phyloP scores from a whole-genome alignment of 2,888 invertebrate genomes.

The Itoplectis maculator region DNA sequence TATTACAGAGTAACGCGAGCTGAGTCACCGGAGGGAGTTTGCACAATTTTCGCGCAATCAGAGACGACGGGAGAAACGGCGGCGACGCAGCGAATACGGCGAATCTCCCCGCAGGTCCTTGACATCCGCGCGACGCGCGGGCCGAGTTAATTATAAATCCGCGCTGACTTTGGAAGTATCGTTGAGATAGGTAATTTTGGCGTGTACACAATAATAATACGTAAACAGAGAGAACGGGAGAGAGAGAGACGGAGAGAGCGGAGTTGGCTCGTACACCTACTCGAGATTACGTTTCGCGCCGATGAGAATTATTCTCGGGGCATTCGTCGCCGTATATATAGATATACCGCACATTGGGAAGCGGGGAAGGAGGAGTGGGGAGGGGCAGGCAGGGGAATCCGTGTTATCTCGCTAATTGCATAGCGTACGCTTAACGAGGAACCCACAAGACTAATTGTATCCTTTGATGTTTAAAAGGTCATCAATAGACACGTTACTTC shows the following conservation, averaged over 20 bases:
- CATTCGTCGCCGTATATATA: conserved; percentile 46
- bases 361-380: conserved; percentile 28
- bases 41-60: neutral
- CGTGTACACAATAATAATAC: conserved; percentile 10
- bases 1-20: neutral
- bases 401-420: conserved; percentile 63
- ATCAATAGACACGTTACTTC: conserved; percentile 16
- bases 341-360: conserved; percentile 11
- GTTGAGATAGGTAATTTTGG: conserved; percentile 14
- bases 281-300: conserved; percentile 31
- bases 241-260: too few species aligned
- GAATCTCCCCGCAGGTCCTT: conserved; percentile 16
- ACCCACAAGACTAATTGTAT: conserved; percentile 63
- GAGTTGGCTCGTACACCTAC: conserved; percentile 28
- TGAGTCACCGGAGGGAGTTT: neutral
- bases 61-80: neutral
- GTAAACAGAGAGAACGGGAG: conserved; percentile 20
- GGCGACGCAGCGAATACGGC: neutral
- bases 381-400: conserved; percentile 28
- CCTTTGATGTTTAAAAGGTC: conserved; percentile 44
- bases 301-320: conserved; percentile 57
- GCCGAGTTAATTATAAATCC: conserved; percentile 33
- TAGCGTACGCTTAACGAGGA: conserved; percentile 50
- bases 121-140: conserved; percentile 1
- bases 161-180: conserved; percentile 3